Base-by-base conservation (phyloP, 2,797 vertebrate genomes). In the Remorina albescens region DNA sequence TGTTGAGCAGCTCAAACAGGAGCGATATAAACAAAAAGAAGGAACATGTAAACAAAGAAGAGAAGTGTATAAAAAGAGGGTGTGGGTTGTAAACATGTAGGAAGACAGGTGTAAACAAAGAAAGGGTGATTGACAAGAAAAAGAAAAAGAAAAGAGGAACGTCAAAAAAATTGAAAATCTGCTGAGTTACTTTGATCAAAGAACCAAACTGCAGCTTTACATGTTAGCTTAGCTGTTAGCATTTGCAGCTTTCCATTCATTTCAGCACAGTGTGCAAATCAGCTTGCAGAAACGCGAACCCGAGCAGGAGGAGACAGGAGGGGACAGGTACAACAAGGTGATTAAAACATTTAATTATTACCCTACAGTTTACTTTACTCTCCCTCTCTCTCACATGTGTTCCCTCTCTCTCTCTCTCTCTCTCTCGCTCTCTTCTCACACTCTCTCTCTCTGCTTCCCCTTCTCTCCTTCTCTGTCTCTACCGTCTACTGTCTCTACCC, bases 271-370 rank as follows among this genome's bases (percentile, higher is more conserved):
- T 21, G n/a, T 49, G 36, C 47, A 51, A 56, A 41, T 58, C 37
- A 79, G 78, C 82, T 49, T 75, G 82, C 72, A 81, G 69, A 66
- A 84, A 89, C 84, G 74, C 86, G 86, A 86, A 23, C 8, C 32
- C 15, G 16, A 44, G 26, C 0, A 41, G 39, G 55, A 30, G 51
- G 6, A 51, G 30, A 13, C 30, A 63, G 10, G 32, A 75, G 75
- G 76, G 78, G 73, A 76, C 65, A 82, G 84, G 81, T 83, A 85
- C 34, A 41, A 58, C 71, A 53, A 42, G 63, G 51, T 64, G 67
- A 8, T 55, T 74, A 16, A 74, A 81, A 74, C 80, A 76, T 86
- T 69, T 71, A 83, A 87, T 87, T 86, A 84, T 65, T 78, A 71
- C 32, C n/a, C 61, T 71, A 57, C 71, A 73, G 86, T 84, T 86